Evolutionary conservation across 2,113 vertebrate genomes (phyloP).

Genomic region (Chlorodrepanis virens): DNA sequence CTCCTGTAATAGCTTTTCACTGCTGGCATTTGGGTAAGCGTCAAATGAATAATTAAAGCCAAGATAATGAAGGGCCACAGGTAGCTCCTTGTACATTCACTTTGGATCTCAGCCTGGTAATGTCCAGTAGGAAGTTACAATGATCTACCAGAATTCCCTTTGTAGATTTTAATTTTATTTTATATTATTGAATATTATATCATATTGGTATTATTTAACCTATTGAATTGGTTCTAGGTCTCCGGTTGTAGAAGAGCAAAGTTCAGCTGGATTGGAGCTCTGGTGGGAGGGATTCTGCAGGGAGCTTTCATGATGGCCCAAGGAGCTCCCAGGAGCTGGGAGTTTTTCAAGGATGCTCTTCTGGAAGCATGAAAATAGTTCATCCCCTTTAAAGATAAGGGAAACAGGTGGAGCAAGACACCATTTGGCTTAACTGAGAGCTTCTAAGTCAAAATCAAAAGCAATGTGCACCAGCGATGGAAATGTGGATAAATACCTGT

Average conservation of each 20-base stretch:
- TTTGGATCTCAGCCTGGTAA: neutral
- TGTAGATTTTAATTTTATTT: neutral
- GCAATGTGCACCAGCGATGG: accelerated
- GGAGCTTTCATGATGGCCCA: neutral
- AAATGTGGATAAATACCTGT: neutral
- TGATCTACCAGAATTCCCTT: neutral
- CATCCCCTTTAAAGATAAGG: neutral
- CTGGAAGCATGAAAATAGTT: neutral
- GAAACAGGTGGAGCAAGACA: neutral
- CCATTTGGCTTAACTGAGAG: neutral
- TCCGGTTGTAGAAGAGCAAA: neutral
- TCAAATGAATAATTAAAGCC: constrained; percentile 15
- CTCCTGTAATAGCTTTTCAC: neutral
- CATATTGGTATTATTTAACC: neutral
- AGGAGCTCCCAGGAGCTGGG: neutral
- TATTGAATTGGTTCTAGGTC: neutral
- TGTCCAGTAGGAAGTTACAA: neutral
- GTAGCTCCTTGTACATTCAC: neutral
- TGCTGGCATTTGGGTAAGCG: neutral
- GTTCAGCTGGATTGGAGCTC: neutral
- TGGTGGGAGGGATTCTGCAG: neutral
- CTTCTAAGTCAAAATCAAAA: neutral
- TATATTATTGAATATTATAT: neutral
- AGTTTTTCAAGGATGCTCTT: neutral
- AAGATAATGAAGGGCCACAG: neutral